Conservation (phyloP, 2,888 invertebrate species). For the Cephus runcator region DNA sequence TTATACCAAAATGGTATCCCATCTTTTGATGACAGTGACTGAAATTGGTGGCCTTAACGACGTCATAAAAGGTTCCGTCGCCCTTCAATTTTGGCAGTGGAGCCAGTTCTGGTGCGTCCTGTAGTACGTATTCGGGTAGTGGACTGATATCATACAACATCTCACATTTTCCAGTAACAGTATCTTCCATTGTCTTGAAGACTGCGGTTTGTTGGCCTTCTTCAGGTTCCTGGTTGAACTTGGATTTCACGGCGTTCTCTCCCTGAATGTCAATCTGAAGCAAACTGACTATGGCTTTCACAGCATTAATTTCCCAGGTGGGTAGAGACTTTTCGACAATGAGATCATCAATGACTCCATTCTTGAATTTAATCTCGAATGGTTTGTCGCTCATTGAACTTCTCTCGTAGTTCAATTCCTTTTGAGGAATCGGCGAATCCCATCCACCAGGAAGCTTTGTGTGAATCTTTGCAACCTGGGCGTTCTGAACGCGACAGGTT, state of each 20-base stretch:
- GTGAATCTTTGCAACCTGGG: slow-evolving; percentile 44
- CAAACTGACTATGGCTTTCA: slow-evolving; percentile 31
- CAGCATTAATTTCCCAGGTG: slow-evolving; percentile 32
- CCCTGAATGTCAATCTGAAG: slow-evolving; percentile 70
- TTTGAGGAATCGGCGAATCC: slow-evolving; percentile 65
- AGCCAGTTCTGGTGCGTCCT: slow-evolving; percentile 68
- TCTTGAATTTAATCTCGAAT: slow-evolving; percentile 43
- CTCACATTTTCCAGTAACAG: slow-evolving; percentile 77
- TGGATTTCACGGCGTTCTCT: slow-evolving; percentile 67
- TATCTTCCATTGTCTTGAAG: slow-evolving; percentile 77
- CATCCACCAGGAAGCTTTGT: slow-evolving; percentile 63
- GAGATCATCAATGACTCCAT: slow-evolving; percentile 41
- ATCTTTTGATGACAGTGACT: slow-evolving; percentile 73
- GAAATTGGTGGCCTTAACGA: slow-evolving; percentile 75
- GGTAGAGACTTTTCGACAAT: slow-evolving; percentile 32
- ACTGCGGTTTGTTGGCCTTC: slow-evolving; percentile 68
- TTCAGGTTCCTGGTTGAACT: slow-evolving; percentile 50
- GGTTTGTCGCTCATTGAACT: slow-evolving; percentile 58
- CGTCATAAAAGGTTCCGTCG: slow-evolving; percentile 68
- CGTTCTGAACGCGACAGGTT: slow-evolving; percentile 16
- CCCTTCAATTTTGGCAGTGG: slow-evolving; percentile 64
- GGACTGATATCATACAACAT: slow-evolving; percentile 73
- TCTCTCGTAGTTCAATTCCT: slow-evolving; percentile 68
- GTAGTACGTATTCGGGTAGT: slow-evolving; percentile 69
- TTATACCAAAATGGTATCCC: slow-evolving; percentile 75